Base-by-base conservation (phyloP, 1,140 invertebrate species). In the Lepidurus apus region DNA sequence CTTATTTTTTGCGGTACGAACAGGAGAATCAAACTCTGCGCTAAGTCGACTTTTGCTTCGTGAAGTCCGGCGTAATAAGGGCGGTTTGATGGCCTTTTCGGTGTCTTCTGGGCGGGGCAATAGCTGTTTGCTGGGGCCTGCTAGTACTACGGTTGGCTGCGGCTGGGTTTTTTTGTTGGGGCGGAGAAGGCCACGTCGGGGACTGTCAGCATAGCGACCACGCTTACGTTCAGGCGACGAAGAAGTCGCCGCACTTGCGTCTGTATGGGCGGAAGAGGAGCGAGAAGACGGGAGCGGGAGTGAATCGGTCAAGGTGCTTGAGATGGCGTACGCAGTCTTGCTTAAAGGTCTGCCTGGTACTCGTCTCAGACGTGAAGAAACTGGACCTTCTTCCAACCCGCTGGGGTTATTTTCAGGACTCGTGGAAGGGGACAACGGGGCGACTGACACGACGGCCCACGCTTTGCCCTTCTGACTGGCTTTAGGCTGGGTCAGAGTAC, bases 271-370 rank as follows among this genome's bases (percentile, higher is more conserved):
- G n/a, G 65, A 45, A 65, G 77, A n/a, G 13, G 77, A 42, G 21
- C 53, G 24, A 10, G 65, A 65, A n/a, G 65, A 24, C 24, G 45
- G 43, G 34, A 34, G 74, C 7, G 42, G 44, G 74, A 42, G n/a
- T 8, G 74, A 75, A 5, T 21, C 34, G 34, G 34, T 4, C 3
- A 34, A 34, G 34, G 4, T 34, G 43, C 74, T 75, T 7, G 42
- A 17, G 24, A 42, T 26, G 11, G 74, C 74, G 74, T 42, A 42
- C 17, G 74, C 42, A 26, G 74, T 75, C n/a, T 43, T 47, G 17
- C 75, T 26, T 44, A 78, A 73, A 65, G 65, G 74, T n/a, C 77
- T 42, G 21, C 78, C 78, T 43, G 78, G 78, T 21, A 79, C 24
- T 6, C 73, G 73, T 34, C 78, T 42, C 34, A 79, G 24, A 9